Base-by-base conservation (phyloP, 2,797 vertebrate genomes). In the Halcyon leucocephala region DNA sequence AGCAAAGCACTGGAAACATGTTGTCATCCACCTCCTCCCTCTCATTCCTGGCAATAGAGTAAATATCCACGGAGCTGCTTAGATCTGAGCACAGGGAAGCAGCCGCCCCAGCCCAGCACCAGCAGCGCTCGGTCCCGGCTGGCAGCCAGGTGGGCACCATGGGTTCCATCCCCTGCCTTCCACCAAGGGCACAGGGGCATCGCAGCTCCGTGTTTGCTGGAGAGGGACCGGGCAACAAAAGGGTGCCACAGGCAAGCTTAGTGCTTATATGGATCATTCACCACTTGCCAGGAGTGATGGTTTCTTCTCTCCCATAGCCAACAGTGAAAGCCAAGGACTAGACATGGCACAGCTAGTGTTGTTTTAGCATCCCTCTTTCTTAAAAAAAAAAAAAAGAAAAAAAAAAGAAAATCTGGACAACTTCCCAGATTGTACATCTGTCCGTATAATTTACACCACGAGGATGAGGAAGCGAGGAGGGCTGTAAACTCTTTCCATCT, bases 401-500 rank as follows among this genome's bases (percentile, higher is more conserved):
- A n/a, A 48, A 69, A 39, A 77, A 57, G 24, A 57, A 90, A 92
- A 86, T 67, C 90, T 96, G 95, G 96, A 91, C 58, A 82, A 62
- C 57, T 96, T 95, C 97, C 97, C 96, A 93, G 94, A 93, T 90
- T 74, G 94, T 96, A 85, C 97, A 95, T 96, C 96, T 97, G 95
- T 94, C 95, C 3, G 81, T 96, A 93, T 96, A 95, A 96, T 97
- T 96, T 96, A 95, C 96, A 96, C 96, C 95, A 81, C 18, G 82
- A 97, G 95, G 95, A 96, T 93, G 91, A 96, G 95, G 95, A 95
- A 96, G 93, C 95, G 96, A 96, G 93, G 94, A 94, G 89, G 94
- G 86, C 93, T 97, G 95, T 92, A 96, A 95, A 96, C 89, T 94
- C 94, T 93, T 97, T 96, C 96, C 96, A 96, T 97, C 96, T 96